Percentiles rank a stretch among this genome's conserved stretches.
Conservation (phyloP, 1,140 invertebrate genomes). For the Drosophila ironensis region DNA sequence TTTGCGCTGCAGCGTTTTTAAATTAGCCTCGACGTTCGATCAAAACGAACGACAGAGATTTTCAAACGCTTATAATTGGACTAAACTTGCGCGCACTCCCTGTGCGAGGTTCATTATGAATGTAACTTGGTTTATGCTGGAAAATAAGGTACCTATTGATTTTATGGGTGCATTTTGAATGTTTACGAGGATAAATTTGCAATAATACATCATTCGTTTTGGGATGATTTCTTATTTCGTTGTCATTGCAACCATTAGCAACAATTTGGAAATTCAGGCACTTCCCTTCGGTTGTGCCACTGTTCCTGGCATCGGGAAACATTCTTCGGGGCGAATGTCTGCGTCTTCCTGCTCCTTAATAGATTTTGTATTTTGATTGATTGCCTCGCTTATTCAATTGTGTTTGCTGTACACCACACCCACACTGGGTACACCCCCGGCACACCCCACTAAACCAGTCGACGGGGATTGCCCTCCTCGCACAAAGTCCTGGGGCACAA, state of each 20-base stretch:
- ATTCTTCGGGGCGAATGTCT: conserved; percentile 49
- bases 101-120: conserved; percentile 14
- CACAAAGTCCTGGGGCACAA: conserved; percentile 4
- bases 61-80: conserved; percentile 61
- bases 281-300: conserved; percentile 6
- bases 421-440: background rate
- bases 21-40: conserved; percentile 57
- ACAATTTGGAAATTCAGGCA: too few species aligned
- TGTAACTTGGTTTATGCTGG: conserved; percentile 12
- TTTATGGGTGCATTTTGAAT: too few species aligned
- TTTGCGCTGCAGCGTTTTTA: conserved; percentile 63
- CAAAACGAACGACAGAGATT: conserved; percentile 58
- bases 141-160: too few species aligned
- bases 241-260: too few species aligned
- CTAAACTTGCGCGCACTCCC: conserved; percentile 12
- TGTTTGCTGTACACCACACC: conserved; percentile 33
- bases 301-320: conserved; percentile 25
- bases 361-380: conserved; percentile 81
- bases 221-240: too few species aligned
- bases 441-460: conserved; percentile 25
- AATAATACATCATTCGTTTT: too few species aligned
- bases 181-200: too few species aligned
- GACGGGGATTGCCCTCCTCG: background rate
- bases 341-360: conserved; percentile 57
- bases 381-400: conserved; percentile 80